Base-by-base conservation (phyloP, 2,888 invertebrate genomes). In the Andrena chrysosceles region DNA sequence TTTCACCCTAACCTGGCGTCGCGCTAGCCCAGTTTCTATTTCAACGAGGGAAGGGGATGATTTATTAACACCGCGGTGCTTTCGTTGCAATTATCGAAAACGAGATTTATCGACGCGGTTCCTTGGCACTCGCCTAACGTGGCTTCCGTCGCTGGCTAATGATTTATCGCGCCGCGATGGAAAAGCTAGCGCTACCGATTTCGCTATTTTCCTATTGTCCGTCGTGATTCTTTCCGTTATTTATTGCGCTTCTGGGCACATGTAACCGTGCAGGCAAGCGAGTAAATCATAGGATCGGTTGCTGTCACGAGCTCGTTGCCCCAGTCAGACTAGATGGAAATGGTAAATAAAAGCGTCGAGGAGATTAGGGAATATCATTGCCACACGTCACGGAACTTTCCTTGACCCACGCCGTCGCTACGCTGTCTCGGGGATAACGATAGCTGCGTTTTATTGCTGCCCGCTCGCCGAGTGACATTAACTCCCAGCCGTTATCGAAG, bases 81-180 rank as follows among this genome's bases (percentile, higher is more conserved):
- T 76, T 76, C 66, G 48, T 69, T 48, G 72, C 68, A 83, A 81
- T 83, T 83, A 83, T 81, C 81, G 76, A 76, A 81, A 76, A 66
- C 54, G 20, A 81, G 83, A 83, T 83, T 77, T 77, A 77, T 77
- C 60, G 70, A 10, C 0, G 62, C 56, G 72, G 56, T 77, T 75
- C 73, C 77, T 73, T 56, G 54, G 48, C 69, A 70, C 62, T 70
- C 59, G 63, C 35, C 49, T 85, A 68, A 81, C 77, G 71, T 67
- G 70, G 7, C 35, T 56, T 42, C 42, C 52, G 35, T n/a, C 23
- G 10, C 31, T 48, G 48, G 23, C 76, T 67, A 77, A 73, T 63
- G 77, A 81, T 81, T 81, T 77, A 83, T 81, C 33, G 59, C n/a
- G 2, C 13, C 33, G 31, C 62, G 29, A 23, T 33, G 81, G 33